Evolutionary conservation across 2,113 vertebrate genomes (phyloP), one percentile per base, ranked within the genome.

Genomic region (Rhinichthys klamathensis): DNA sequence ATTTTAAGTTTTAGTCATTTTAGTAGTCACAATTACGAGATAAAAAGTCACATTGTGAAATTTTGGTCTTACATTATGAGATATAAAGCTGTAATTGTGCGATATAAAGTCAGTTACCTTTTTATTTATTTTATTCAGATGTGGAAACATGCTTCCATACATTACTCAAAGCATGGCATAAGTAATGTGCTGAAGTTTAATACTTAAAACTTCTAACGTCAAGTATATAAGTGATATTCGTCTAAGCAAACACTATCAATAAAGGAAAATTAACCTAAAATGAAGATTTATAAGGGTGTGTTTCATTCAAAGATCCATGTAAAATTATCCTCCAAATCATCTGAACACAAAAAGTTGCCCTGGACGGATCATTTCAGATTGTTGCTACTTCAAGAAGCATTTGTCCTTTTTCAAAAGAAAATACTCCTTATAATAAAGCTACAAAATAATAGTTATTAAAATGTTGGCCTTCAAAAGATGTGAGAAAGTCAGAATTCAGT

Each of bases 331-430:
- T 72, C 69, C 6, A 72, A 73, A 25, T 44, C 10, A 44, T 73
- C 38, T 73, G 69, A 44, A n/a, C 4, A 76, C 2, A 13, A n/a
- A 16, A 41, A 9, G 41, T 41, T 67, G 15, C 30, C 8, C 9
- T 3, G 38, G 12, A 51, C 13, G 15, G 10, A 27, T 78, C 2
- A 32, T 23, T 58, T 35, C 6, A 61, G 32, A 79, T 4, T 61
- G 76, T 79, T 79, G 35, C 54, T 21, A 60, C 32, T 23, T 79
- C 32, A 58, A 61, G 76, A 58, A 79, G 32, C 30, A 60, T 60
- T 25, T 38, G 54, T 54, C 27, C 16, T 54, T 77, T 77, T 54
- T 54, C 46, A 56, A 77, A 77, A 32, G n/a, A 11, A 49, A 58
- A 25, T 0, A 58, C 35, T n/a, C 18, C n/a, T 11, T 8, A 21